These are phyloP conservation scores for Entelurus aequoreus DNA, from an alignment of 2,113 vertebrate species.

Conservation along the genomic window DNA sequence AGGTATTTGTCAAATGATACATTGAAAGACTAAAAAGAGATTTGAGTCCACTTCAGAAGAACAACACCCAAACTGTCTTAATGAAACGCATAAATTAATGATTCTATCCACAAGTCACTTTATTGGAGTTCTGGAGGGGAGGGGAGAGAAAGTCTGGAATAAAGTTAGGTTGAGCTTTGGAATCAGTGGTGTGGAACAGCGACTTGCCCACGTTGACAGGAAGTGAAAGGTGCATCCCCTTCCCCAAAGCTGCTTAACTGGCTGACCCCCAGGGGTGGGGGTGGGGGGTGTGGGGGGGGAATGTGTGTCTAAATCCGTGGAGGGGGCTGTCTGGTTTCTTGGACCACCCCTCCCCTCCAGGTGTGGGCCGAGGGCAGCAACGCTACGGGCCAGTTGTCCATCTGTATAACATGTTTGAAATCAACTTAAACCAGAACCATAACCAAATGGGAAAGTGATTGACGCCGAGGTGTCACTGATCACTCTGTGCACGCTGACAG, in stretches of 20 bases:
- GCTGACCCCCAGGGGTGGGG: constrained; percentile 48
- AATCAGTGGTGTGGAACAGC: constrained; percentile 43
- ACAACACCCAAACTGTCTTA: background rate
- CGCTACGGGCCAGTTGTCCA: background rate
- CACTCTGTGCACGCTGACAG: no score
- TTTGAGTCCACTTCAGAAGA: background rate
- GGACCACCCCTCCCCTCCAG: constrained; percentile 16
- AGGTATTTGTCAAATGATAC: no score
- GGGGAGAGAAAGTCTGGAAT: constrained; percentile 1
- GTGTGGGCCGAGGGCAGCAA: constrained; percentile 24
- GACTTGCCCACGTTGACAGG: constrained; percentile 52
- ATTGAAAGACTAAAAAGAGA: background rate
- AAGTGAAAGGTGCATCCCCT: constrained; percentile 57
- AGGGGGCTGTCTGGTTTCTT: constrained; percentile 7
- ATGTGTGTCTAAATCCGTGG: constrained; percentile 23
- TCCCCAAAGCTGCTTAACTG: constrained; percentile 42
- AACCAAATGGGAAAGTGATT: no score
- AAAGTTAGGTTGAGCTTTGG: constrained; percentile 25
- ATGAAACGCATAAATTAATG: background rate
- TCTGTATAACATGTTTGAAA: no score
- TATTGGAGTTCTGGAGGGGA: background rate
- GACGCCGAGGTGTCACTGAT: no score
- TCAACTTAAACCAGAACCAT: no score
- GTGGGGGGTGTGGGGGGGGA: constrained; percentile 4
- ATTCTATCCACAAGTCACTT: background rate